These are phyloP conservation scores for Xiphias gladius DNA, from an alignment of 2,113 vertebrate species.

Conservation along the genomic window DNA sequence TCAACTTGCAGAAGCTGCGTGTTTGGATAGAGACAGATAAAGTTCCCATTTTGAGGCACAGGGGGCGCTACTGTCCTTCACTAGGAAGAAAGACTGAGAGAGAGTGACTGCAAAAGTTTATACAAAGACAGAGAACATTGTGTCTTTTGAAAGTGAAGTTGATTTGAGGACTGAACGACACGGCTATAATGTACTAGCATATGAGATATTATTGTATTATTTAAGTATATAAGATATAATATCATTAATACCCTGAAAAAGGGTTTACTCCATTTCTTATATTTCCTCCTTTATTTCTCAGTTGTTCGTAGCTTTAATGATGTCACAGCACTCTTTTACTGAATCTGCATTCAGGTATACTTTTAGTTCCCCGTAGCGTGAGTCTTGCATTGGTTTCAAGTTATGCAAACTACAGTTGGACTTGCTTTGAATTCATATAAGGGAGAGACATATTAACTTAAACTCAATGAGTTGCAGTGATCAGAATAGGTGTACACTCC, in stretches of 20 bases:
- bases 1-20: not conserved
- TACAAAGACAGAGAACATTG: not conserved
- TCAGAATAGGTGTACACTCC: not conserved
- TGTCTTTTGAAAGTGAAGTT: not conserved
- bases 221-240: no score
- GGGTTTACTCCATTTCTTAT: not conserved
- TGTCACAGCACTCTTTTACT: not conserved
- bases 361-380: not conserved
- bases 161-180: not conserved
- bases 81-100: not conserved
- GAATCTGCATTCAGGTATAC: not conserved
- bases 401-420: not conserved
- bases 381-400: not conserved
- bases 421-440: not conserved
- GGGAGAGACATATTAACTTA: not conserved
- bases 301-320: not conserved
- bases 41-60: constrained; percentile 53
- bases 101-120: not conserved
- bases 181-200: not conserved
- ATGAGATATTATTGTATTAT: no score
- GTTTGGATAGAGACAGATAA: not conserved
- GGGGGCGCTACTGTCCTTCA: constrained; percentile 75
- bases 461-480: not conserved
- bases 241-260: no score
- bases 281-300: not conserved